Conservation (phyloP, 2,888 invertebrate genomes). For the Macrophya alboannulata region DNA sequence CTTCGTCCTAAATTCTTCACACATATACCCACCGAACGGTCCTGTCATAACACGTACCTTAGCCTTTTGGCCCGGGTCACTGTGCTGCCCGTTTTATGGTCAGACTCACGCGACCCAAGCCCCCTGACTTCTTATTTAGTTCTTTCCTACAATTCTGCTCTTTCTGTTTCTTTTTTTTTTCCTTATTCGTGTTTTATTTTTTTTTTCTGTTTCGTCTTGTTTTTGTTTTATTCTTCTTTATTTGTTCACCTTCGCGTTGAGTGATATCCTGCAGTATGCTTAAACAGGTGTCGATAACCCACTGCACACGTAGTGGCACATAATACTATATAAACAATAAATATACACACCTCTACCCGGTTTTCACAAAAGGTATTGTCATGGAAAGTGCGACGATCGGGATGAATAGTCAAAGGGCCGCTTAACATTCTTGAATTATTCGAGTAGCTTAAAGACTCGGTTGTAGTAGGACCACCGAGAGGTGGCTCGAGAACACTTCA, state of each 20-base stretch:
- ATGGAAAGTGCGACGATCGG: constrained; percentile 23
- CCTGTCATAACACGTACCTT: constrained; percentile 42
- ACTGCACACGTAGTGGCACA: background rate
- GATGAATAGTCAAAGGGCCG: constrained; percentile 45
- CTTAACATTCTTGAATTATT: constrained; percentile 44
- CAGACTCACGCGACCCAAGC: constrained; percentile 46
- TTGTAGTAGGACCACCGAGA: constrained; percentile 1
- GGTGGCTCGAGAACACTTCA: too few relatives aligned
- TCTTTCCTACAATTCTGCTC: background rate
- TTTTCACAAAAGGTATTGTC: constrained; percentile 9
- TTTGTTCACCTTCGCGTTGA: constrained; percentile 17
- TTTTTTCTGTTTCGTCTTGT: background rate
- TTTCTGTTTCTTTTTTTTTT: background rate
- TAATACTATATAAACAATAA: constrained; percentile 20
- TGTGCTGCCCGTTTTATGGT: constrained; percentile 44
- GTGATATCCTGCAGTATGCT: background rate
- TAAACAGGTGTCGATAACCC: constrained; percentile 27
- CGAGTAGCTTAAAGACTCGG: background rate
- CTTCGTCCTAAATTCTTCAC: constrained; percentile 36
- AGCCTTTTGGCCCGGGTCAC: constrained; percentile 40
- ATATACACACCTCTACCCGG: background rate
- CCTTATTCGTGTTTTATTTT: background rate
- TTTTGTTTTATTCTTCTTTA: background rate
- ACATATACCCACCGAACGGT: background rate
- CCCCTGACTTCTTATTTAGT: constrained; percentile 22